Percentiles rank a stretch among this genome's conserved stretches.
Conservation (phyloP, 2,888 invertebrate genomes). For the Tillus elongatus region DNA sequence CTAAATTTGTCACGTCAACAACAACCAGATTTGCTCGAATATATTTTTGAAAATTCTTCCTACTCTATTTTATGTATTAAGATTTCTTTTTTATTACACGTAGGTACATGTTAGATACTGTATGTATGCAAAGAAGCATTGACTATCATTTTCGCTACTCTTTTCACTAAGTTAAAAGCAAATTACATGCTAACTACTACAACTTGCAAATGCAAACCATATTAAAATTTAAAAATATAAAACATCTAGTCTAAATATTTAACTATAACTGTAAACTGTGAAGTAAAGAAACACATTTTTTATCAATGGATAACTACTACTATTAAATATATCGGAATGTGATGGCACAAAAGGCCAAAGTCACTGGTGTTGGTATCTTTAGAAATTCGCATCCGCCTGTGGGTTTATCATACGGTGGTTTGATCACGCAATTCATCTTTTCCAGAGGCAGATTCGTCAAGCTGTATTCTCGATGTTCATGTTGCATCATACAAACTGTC, state of each 20-base stretch:
- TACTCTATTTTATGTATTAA: no score
- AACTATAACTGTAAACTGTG: conserved; percentile 14
- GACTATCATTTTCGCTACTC: neutral
- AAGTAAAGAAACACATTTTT: neutral
- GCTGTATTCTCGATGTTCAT: conserved; percentile 74
- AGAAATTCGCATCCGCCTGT: conserved; percentile 9
- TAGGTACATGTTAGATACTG: no score
- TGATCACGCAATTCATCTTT: conserved; percentile 74
- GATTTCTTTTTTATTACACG: no score
- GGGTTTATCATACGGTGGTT: conserved; percentile 32
- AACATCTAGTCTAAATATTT: conserved; percentile 17
- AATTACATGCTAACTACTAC: conserved; percentile 7
- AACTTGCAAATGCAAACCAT: conserved; percentile 3
- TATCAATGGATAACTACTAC: conserved; percentile 16
- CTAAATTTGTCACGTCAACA: no score
- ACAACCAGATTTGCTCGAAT: no score
- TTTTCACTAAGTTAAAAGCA: conserved; percentile 4
- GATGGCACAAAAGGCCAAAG: conserved; percentile 20
- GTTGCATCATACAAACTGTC: conserved; percentile 70
- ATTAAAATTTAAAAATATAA: conserved; percentile 15
- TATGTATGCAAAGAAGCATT: conserved; percentile 15
- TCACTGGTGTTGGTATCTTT: conserved; percentile 12
- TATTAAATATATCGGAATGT: conserved; percentile 25
- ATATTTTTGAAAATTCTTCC: no score
- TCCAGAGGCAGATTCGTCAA: conserved; percentile 74